Base-by-base conservation (phyloP, 2,113 vertebrate genomes). In the Oncorhynchus gorbuscha region DNA sequence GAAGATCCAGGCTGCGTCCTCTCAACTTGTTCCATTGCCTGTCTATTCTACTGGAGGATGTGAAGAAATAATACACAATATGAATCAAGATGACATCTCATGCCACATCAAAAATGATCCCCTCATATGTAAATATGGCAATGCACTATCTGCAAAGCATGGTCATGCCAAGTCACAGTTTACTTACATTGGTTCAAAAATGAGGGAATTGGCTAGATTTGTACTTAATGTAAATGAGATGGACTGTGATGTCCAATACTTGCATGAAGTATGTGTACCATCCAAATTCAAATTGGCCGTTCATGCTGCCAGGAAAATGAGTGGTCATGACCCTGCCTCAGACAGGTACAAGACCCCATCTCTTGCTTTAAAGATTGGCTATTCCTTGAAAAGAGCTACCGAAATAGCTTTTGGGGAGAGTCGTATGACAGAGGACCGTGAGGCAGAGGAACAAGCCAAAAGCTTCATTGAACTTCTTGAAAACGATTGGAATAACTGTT, bases 381-480 rank as follows among this genome's bases (percentile, higher is more conserved):
- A 90, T 66, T 91, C 91, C 58, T 81, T 92, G 70, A 92, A 91
- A 83, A 76, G 89, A 61, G 90, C 91, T 51, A 89, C 91, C 26
- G 91, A 92, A 81, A 91, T 92, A n/a, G 90, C 89, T 48, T 90
- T 92, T 51, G 89, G 89, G n/a, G 91, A 90, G 79, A 91, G 89
- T 80, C 87, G 90, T 4, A 90, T 91, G 91, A 87, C 85, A 0
- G 89, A 92, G 69, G 85, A 92, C 74, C 69, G 79, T 55, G 87
- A 90, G 76, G 86, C 81, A 0, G 90, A 91, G 71, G 76, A 67
- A 13, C 79, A 90, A 75, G 79, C 90, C 16, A 89, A 85, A 72
- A 85, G 71, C 30, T 92, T 92, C 72, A 91, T 92, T 58, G 82
- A 90, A 3, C 88, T 92, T 71, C 80, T 92, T 12, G 90, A 92